phyloP scores from a whole-genome alignment of 2,113 vertebrate genomes.

The Turdus rufiventris region DNA sequence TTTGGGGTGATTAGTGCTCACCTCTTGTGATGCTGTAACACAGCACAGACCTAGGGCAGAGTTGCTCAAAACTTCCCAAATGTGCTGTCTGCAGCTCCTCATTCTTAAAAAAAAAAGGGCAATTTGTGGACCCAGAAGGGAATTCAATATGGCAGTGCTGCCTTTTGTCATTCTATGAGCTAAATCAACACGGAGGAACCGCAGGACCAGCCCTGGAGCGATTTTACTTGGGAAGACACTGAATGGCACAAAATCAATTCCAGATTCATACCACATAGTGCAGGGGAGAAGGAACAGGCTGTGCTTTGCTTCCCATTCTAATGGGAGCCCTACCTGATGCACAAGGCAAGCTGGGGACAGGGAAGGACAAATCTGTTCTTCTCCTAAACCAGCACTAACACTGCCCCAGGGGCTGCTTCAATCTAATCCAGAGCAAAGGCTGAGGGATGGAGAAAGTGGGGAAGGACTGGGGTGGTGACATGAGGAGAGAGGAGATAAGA shows the following conservation, averaged over 20 bases:
- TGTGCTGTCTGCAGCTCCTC: neutral
- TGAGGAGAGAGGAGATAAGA: accelerated
- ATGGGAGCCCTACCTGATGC: neutral
- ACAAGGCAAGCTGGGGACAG: neutral
- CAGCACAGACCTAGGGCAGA: neutral
- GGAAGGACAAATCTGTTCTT: neutral
- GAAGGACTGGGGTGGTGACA: neutral
- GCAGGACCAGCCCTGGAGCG: neutral
- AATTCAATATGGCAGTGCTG: neutral
- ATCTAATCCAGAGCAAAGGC: neutral
- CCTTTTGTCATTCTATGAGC: neutral
- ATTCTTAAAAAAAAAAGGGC: neutral
- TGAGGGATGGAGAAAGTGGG: neutral
- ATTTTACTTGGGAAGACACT: neutral
- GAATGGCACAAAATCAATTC: neutral
- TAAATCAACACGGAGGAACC: neutral
- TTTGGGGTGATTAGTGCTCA: neutral
- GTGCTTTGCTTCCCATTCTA: neutral
- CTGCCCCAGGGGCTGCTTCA: neutral
- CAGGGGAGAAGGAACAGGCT: neutral
- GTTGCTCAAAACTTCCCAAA: neutral
- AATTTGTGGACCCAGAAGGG: neutral
- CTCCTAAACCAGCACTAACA: neutral
- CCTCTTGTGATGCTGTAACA: neutral
- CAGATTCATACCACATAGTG: neutral